Base-by-base conservation (phyloP, 2,888 invertebrate species). In the Lasiommata megera region DNA sequence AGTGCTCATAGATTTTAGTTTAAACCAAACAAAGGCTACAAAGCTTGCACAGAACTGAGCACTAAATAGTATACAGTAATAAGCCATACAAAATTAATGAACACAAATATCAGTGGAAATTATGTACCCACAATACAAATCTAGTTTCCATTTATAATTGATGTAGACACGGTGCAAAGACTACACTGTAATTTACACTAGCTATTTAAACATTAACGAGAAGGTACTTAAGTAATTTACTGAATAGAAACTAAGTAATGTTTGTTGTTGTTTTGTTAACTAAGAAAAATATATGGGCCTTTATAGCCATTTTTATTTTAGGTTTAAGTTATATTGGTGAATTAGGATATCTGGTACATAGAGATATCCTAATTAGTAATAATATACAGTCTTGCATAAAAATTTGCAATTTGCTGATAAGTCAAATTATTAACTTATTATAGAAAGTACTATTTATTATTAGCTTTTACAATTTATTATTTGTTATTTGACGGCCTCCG, bases 61-160 rank as follows among this genome's bases (percentile, higher is more conserved):
- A 28, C 16, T 11, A 18, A 8, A 40, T 16, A 28, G 11, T 5
- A 31, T 54, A 37, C 41, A 36, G 37, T 17, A 46, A 29, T 46
- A 55, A 29, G 40, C 7, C 23, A 14, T 55, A 48, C 47, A 55
- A 55, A 31, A 48, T 55, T 48, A 48, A 55, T 55, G 54, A 16
- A 29, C 36, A 54, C 46, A 55, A 55, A 40, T 17, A 48, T 31
- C 31, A 34, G 11, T 34, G 18, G 14, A 23, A 41, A 41, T 55
- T 34, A 34, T 14, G 28, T 40, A 18, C 18, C 9, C 40, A 55
- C 16, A 34, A 16, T 16, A 16, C 38, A 51, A 51, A 51, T 51
- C 51, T 51, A 23, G 38, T 51, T 50, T 51, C 51, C 38, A 51
- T 51, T 51, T 29, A 51, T 28, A 40, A 51, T 51, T 51, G 16